phyloP scores from a whole-genome alignment of 2,888 invertebrate species.

The Callosobruchus maculatus region DNA sequence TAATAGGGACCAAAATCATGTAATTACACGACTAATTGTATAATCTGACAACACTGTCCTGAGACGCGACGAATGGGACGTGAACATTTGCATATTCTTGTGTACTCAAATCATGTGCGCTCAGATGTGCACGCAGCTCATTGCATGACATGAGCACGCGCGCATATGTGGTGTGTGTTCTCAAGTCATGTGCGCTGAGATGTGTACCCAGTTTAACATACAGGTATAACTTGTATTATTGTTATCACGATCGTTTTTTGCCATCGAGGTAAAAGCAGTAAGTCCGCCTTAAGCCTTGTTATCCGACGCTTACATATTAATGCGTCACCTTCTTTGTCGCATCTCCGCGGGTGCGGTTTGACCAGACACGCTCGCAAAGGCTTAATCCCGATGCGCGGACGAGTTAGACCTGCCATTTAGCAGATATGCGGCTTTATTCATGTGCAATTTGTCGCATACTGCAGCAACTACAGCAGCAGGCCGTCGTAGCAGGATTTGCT shows the following conservation, averaged over 20 bases:
- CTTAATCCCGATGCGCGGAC: neutral
- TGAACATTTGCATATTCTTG: no score
- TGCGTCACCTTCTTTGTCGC: neutral
- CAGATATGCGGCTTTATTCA: neutral
- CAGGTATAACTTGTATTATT: no score
- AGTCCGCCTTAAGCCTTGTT: neutral
- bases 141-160: no score
- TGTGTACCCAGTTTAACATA: no score
- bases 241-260: neutral
- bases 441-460: neutral
- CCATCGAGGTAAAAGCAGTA: neutral
- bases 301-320: neutral
- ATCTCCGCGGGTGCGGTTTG: neutral
- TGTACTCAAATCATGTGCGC: no score
- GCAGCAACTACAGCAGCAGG: neutral
- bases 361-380: neutral
- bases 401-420: neutral
- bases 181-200: no score
- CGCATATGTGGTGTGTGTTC: no score
- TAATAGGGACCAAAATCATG: no score
- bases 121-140: no score
- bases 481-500: neutral
- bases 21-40: no score
- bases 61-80: no score
- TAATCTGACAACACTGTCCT: no score